Percentiles rank a stretch among this genome's conserved stretches.
Evolutionary conservation across 2,888 invertebrate genomes (phyloP).

Genomic region (Drosophila borborema): DNA sequence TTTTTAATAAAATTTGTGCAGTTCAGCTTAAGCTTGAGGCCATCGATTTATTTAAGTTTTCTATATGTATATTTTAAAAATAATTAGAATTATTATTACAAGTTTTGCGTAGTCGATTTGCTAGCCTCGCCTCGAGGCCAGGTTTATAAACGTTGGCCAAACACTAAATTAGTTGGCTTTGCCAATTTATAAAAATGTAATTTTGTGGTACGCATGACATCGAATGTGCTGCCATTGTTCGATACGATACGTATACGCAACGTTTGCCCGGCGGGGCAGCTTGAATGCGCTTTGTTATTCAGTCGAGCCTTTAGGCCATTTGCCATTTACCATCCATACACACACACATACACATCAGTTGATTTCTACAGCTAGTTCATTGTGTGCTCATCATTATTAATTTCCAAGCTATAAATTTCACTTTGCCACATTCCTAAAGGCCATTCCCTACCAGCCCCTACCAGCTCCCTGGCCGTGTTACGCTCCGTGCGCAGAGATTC

Average conservation of each 20-base stretch:
- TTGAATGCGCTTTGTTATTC: constrained; percentile 56
- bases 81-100: neutral
- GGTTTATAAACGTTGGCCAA: neutral
- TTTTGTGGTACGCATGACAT: constrained; percentile 23
- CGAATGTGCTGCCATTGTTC: constrained; percentile 23
- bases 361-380: constrained; percentile 67
- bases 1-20: too few species aligned
- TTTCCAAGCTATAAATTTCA: constrained; percentile 79
- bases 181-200: constrained; percentile 35
- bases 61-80: too few species aligned
- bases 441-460: constrained; percentile 41
- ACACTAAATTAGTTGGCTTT: constrained; percentile 28
- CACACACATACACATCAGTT: constrained; percentile 41
- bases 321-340: constrained; percentile 19
- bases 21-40: too few species aligned
- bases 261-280: constrained; percentile 28
- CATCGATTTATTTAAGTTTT: neutral
- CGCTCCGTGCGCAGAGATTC: constrained; percentile 33
- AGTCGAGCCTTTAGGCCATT: constrained; percentile 44
- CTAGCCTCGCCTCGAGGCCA: constrained; percentile 2
- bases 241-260: constrained; percentile 55
- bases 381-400: constrained; percentile 77
- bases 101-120: neutral
- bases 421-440: constrained; percentile 76
- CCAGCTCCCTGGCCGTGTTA: neutral